phyloP scores from a whole-genome alignment of 2,888 invertebrate species.

The Noctuana brunneofusca region DNA sequence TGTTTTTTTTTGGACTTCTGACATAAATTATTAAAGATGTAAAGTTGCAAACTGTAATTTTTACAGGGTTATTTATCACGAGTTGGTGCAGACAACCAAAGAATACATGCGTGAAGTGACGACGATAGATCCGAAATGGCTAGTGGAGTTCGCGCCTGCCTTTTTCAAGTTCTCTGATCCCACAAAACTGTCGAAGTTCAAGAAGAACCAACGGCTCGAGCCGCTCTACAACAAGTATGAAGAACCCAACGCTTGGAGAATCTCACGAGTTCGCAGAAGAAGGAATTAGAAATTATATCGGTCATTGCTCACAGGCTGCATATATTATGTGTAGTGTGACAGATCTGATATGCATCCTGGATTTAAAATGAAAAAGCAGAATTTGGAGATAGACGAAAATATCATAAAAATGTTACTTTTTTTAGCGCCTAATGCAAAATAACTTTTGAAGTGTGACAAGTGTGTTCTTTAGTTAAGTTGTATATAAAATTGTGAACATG shows the following conservation, averaged over 20 bases:
- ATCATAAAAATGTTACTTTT: too few relatives aligned
- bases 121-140: constrained; percentile 98
- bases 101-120: constrained; percentile 99
- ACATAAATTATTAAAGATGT: too few relatives aligned
- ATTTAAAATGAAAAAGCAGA: too few relatives aligned
- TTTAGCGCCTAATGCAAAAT: background rate
- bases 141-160: constrained; percentile 99
- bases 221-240: constrained; percentile 99
- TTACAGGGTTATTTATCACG: constrained; percentile 97
- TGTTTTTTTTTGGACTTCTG: too few relatives aligned
- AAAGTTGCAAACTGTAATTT: background rate
- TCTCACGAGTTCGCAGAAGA: constrained; percentile 94
- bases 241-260: constrained; percentile 99
- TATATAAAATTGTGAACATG: background rate
- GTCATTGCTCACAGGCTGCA: background rate
- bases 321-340: background rate
- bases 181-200: constrained; percentile 98
- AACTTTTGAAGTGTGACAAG: background rate
- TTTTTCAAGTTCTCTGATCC: constrained; percentile 99
- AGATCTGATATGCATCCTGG: too few relatives aligned
- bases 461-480: background rate
- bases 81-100: constrained; percentile 98
- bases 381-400: too few relatives aligned
- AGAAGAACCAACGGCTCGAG: constrained; percentile 98
- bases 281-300: constrained; percentile 85